These are phyloP conservation scores for Grantiella picta DNA, from an alignment of 2,113 vertebrate genomes.

Conservation along the genomic window DNA sequence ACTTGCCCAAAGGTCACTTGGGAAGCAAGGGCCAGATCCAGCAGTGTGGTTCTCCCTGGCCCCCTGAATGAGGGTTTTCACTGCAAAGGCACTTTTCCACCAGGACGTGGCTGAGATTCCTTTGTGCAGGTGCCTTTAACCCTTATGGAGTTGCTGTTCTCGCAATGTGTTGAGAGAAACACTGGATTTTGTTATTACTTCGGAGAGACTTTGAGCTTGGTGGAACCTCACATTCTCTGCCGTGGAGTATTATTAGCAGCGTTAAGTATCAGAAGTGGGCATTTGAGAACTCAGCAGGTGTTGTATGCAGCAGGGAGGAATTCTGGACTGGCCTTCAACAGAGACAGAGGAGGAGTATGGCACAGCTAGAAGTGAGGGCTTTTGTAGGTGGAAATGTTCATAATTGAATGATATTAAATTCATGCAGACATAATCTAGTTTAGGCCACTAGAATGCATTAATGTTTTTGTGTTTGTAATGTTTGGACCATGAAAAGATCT, in stretches of 20 bases:
- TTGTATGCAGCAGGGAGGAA: neutral
- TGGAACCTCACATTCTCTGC: neutral
- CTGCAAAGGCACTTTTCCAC: neutral
- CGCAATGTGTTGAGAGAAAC: neutral
- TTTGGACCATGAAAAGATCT: neutral
- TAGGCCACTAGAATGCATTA: neutral
- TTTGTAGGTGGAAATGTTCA: neutral
- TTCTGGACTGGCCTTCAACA: neutral
- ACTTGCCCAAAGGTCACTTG: neutral
- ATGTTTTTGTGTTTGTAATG: neutral
- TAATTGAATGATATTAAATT: neutral
- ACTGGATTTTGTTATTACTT: accelerated
- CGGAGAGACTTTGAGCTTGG: neutral
- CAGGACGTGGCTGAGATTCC: neutral
- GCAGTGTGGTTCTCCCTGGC: neutral
- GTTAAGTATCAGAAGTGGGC: neutral
- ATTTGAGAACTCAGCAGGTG: neutral
- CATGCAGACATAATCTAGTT: neutral
- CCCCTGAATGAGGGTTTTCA: neutral
- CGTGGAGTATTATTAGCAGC: neutral
- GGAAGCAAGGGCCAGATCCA: neutral
- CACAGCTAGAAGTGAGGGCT: neutral
- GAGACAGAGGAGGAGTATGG: neutral
- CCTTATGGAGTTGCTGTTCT: neutral
- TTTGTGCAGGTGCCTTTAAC: neutral